Percentiles rank a stretch among this genome's conserved stretches.
phyloP scores from a whole-genome alignment of 2,888 invertebrate genomes.

The Stramonita haemastoma region DNA sequence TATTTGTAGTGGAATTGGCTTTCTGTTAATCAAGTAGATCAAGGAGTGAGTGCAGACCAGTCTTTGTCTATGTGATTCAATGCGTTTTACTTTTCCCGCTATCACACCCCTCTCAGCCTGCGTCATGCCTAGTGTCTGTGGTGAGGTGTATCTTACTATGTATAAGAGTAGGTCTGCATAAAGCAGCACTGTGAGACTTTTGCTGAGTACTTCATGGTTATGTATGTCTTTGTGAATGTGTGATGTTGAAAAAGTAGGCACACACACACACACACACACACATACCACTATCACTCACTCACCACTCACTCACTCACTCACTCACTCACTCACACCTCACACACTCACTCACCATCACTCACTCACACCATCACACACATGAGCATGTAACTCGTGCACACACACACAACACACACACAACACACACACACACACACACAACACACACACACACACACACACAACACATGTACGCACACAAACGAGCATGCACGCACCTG shows the following conservation, averaged over 20 bases:
- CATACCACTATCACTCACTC: background rate
- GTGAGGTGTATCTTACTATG: no score
- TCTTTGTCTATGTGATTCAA: no score
- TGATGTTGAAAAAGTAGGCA: background rate
- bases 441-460: slow-evolving; percentile 8
- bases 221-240: background rate
- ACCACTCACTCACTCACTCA: background rate
- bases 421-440: background rate
- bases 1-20: no score
- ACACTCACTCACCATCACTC: background rate
- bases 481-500: background rate
- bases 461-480: background rate
- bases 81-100: no score
- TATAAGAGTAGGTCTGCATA: no score
- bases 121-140: no score
- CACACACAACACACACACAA: background rate
- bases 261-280: background rate
- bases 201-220: background rate
- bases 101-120: no score
- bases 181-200: no score
- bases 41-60: no score
- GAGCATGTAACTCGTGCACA: no score
- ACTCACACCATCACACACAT: background rate
- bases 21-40: no score
- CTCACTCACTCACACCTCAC: background rate